Evolutionary conservation across 2,888 invertebrate genomes (phyloP), one percentile per base, ranked within the genome.

Genomic region (Gymnosoma rotundatum): DNA sequence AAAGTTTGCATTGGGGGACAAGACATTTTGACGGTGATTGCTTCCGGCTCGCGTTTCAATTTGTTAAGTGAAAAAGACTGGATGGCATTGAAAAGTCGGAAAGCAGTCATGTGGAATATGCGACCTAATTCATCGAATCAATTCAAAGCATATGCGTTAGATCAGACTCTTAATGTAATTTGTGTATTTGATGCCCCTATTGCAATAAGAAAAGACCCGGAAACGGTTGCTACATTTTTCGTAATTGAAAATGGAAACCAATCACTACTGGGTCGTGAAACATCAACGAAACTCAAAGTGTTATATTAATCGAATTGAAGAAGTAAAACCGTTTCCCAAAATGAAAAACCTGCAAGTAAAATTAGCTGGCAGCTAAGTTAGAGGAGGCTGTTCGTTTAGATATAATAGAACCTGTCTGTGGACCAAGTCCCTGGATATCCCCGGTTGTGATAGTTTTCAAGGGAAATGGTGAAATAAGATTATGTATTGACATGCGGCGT

Each of bases 381-480:
- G 61, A 38, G 12, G 36, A 52, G 42, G 84, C 87, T 21, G 54
- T 87, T 38, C 64, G 80, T 14, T 25, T 32, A 12, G 89, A 88
- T 50, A 90, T 91, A 36, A 90, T 90, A 25, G 89, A 90, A 85
- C 83, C 81, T 70, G 89, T 91, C 14, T 82, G 73, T n/a, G 88
- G 87, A 42, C 89, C 89, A 18, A 88, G 88, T 63, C 50, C 78
- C 25, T 91, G 91, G 90, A 87, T 91, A 78, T 89, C 90, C 84
- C 88, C 90, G 9, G 87, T 91, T 7, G 89, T 90, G 1, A 79
- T 89, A 21, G 81, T 66, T 0, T 76, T 82, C 4, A 82, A 82
- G 38, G 14, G 14, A n/a, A 72, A 82, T 52, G 79, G 75, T 0
- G 79, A 79, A 32, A 66, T 75, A 8, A 42, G 76, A 1, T 18